Evolutionary conservation across 2,888 invertebrate genomes (phyloP).

Genomic region (Tiliacea aurago): DNA sequence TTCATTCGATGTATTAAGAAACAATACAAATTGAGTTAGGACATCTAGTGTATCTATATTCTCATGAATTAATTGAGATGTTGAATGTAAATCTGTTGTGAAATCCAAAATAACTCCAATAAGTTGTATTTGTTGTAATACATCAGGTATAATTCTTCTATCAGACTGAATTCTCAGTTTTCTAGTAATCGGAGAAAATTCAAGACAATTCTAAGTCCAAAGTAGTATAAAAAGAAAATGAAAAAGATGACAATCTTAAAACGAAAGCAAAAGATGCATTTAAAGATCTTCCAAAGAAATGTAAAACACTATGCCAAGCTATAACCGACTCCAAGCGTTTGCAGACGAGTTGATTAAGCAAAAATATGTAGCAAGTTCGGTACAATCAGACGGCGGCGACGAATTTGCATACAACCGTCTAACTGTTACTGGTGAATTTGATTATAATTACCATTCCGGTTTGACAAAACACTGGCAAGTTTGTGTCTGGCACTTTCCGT

Average conservation of each 20-base stretch:
- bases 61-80: background rate
- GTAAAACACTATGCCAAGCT: slow-evolving; percentile 19
- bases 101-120: too few species aligned
- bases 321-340: slow-evolving; percentile 20
- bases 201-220: background rate
- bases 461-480: slow-evolving; percentile 57
- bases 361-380: slow-evolving; percentile 65
- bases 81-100: too few species aligned
- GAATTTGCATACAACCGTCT: slow-evolving; percentile 71
- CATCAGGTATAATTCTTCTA: background rate
- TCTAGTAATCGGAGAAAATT: background rate
- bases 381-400: slow-evolving; percentile 54
- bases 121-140: background rate
- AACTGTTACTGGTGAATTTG: slow-evolving; percentile 65
- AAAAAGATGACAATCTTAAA: slow-evolving; percentile 11
- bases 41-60: background rate
- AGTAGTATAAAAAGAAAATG: background rate
- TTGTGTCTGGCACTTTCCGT: slow-evolving; percentile 24
- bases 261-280: slow-evolving; percentile 14
- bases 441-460: slow-evolving; percentile 72
- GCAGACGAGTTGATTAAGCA: slow-evolving; percentile 59
- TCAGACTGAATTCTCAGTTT: too few species aligned
- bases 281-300: slow-evolving; percentile 20
- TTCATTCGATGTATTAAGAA: background rate
- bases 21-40: background rate